A percentile compares a stretch with the other conserved stretches of the same genome.
These are phyloP conservation scores for Apolygus lucorum DNA, from an alignment of 1,140 invertebrate species.

Conservation along the genomic window DNA sequence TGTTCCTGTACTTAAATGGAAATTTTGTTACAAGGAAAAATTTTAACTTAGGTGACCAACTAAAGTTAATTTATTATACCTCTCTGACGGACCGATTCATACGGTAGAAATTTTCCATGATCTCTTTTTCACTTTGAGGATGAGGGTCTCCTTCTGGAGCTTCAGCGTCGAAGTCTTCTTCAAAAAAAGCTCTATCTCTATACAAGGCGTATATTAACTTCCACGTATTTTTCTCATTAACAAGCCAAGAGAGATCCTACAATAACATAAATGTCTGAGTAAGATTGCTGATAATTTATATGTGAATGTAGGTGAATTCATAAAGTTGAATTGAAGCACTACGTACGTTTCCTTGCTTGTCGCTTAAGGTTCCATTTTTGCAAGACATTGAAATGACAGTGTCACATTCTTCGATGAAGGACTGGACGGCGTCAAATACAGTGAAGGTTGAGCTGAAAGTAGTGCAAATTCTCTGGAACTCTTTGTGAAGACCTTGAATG, in stretches of 20 bases:
- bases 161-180: conserved; percentile 43
- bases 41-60: no score
- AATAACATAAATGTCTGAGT: neutral
- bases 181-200: conserved; percentile 45
- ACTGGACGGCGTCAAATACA: conserved; percentile 20
- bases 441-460: conserved; percentile 1
- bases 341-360: neutral
- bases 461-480: neutral
- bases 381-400: neutral
- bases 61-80: no score
- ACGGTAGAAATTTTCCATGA: conserved; percentile 51
- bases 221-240: conserved; percentile 81
- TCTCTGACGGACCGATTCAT: conserved; percentile 59
- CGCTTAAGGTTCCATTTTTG: neutral
- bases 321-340: neutral
- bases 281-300: no score
- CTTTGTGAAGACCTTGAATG: neutral
- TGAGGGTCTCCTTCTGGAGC: conserved; percentile 36
- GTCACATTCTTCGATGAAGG: conserved; percentile 18
- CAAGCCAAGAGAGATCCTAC: conserved; percentile 48
- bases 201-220: conserved; percentile 69
- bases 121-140: conserved; percentile 52
- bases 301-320: no score
- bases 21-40: no score
- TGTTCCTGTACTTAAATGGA: no score